Evolutionary conservation across 35 echinoderm and acorn worm genomes (phyloP).

Genomic region (Lytechinus variegatus): DNA sequence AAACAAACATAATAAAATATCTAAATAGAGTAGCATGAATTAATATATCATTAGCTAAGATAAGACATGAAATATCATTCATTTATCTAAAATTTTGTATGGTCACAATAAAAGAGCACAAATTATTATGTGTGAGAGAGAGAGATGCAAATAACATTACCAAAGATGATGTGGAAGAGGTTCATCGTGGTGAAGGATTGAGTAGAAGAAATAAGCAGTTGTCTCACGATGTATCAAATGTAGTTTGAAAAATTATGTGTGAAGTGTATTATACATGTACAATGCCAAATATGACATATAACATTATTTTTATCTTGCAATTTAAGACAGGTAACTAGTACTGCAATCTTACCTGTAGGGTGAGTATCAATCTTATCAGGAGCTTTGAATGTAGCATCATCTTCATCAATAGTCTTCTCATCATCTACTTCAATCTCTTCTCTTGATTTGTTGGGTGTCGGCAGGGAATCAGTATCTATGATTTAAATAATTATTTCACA

Average conservation of each 20-base stretch:
- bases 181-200: too few species aligned
- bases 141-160: too few species aligned
- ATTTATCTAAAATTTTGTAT: too few species aligned
- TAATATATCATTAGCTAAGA: neutral
- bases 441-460: neutral
- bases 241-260: too few species aligned
- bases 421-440: slow-evolving; percentile 54
- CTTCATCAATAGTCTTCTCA: slow-evolving; percentile 75
- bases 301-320: too few species aligned
- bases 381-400: slow-evolving; percentile 83
- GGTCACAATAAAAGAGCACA: too few species aligned
- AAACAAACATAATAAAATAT: slow-evolving; percentile 2
- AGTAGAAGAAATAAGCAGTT: too few species aligned
- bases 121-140: too few species aligned
- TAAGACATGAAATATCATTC: neutral
- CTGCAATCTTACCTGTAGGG: slow-evolving; percentile 75
- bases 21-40: neutral
- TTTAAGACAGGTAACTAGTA: too few species aligned
- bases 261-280: neutral
- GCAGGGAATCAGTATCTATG: slow-evolving; percentile 60
- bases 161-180: too few species aligned
- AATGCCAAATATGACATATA: neutral
- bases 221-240: too few species aligned
- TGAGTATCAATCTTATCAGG: slow-evolving; percentile 91
- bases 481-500: neutral